phyloP scores from a whole-genome alignment of 2,888 invertebrate genomes.

The Choristoneura rosaceana region DNA sequence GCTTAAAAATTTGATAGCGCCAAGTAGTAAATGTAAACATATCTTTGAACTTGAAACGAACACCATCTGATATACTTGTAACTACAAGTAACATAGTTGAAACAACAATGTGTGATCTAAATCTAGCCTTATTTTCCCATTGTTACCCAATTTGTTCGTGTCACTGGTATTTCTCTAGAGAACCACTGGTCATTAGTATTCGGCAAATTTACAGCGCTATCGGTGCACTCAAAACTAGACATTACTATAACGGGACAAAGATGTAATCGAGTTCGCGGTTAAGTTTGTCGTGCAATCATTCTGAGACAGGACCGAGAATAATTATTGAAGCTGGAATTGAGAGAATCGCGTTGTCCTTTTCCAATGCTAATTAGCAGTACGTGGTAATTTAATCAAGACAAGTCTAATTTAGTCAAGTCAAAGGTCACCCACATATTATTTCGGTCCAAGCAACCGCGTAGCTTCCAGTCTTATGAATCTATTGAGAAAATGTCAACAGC shows the following conservation, averaged over 20 bases:
- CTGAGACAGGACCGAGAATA: constrained; percentile 26
- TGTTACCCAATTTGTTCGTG: constrained; percentile 65
- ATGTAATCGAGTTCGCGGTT: background rate
- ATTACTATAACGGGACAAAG: background rate
- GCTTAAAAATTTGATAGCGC: no score
- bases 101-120: constrained; percentile 34
- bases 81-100: background rate
- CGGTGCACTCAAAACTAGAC: background rate
- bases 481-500: no score
- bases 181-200: constrained; percentile 53
- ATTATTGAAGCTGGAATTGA: constrained; percentile 17
- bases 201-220: constrained; percentile 10
- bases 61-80: no score
- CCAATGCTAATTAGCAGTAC: constrained; percentile 10
- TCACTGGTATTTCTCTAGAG: constrained; percentile 56
- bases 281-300: constrained; percentile 7
- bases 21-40: no score
- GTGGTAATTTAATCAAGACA: background rate
- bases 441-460: no score
- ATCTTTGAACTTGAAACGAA: no score
- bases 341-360: constrained; percentile 11
- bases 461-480: no score
- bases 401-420: background rate
- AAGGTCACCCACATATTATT: background rate
- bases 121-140: constrained; percentile 61